phyloP scores from a whole-genome alignment of 2,888 invertebrate species.

The Dicycla oo region DNA sequence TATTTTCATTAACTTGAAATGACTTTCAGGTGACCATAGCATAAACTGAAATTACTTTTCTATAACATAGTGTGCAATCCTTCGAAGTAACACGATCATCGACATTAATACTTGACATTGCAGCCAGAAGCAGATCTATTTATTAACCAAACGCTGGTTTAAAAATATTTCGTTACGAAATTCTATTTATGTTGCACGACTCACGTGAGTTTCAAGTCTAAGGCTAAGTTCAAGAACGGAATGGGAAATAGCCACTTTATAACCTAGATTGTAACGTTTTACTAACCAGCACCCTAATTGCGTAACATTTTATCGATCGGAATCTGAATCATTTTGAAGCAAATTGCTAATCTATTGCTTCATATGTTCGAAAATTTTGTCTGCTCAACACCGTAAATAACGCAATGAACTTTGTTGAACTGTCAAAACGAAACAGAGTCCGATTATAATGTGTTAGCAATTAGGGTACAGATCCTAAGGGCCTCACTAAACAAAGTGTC shows the following conservation, averaged over 20 bases:
- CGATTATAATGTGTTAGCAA: no score
- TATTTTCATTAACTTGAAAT: not conserved
- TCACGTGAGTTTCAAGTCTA: constrained; percentile 30
- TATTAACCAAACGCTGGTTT: constrained; percentile 12
- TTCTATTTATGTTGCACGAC: constrained; percentile 30
- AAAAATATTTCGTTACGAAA: constrained; percentile 36
- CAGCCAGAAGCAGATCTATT: constrained; percentile 18
- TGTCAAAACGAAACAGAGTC: no score
- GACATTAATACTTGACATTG: constrained; percentile 50
- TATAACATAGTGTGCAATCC: not conserved
- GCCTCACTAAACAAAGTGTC: no score
- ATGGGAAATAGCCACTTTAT: not conserved
- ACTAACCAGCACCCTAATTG: not conserved
- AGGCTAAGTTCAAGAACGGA: constrained; percentile 9
- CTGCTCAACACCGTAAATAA: no score
- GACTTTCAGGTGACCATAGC: not conserved
- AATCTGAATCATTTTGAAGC: no score
- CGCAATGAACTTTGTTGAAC: no score
- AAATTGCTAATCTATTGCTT: no score
- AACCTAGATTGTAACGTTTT: not conserved
- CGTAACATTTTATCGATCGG: no score
- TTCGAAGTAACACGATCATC: constrained; percentile 2
- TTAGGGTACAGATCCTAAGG: no score
- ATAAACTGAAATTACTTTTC: not conserved
- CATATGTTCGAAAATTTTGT: no score